These are phyloP conservation scores for Pteropus rufus DNA, from an alignment of 2,797 vertebrate genomes.

Conservation along the genomic window DNA sequence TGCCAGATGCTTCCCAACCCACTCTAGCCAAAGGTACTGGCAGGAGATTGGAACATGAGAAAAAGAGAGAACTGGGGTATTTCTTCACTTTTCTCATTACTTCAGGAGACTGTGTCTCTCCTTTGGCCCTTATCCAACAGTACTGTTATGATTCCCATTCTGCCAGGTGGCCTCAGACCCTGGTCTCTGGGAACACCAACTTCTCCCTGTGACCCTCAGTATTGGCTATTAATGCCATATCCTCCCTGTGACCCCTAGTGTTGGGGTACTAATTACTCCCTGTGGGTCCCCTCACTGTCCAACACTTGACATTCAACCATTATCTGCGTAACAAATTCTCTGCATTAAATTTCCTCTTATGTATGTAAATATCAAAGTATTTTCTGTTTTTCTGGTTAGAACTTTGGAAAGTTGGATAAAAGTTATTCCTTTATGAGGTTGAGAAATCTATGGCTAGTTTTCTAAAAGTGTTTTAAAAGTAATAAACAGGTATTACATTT, in stretches of 20 bases:
- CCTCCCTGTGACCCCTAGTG: too few relatives aligned
- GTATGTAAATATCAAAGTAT: not conserved
- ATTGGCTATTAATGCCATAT: not conserved
- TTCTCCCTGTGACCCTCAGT: not conserved
- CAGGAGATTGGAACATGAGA: not conserved
- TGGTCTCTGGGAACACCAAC: not conserved
- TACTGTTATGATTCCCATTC: not conserved
- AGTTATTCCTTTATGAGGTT: not conserved
- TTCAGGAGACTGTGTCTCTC: not conserved
- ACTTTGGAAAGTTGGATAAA: not conserved
- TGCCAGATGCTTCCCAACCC: not conserved
- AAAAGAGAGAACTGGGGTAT: not conserved
- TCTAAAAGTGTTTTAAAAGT: not conserved
- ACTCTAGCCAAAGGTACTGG: not conserved
- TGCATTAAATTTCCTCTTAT: not conserved
- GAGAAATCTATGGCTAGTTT: not conserved
- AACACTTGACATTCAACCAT: not conserved
- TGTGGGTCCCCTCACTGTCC: not conserved
- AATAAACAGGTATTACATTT: not conserved
- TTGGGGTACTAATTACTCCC: not conserved
- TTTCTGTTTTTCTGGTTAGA: not conserved
- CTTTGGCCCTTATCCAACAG: not conserved
- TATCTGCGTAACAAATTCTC: not conserved
- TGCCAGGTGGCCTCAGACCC: not conserved
- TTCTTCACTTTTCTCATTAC: not conserved